These are phyloP conservation scores for Abrostola triplasia DNA, from an alignment of 2,888 invertebrate species.

Conservation along the genomic window DNA sequence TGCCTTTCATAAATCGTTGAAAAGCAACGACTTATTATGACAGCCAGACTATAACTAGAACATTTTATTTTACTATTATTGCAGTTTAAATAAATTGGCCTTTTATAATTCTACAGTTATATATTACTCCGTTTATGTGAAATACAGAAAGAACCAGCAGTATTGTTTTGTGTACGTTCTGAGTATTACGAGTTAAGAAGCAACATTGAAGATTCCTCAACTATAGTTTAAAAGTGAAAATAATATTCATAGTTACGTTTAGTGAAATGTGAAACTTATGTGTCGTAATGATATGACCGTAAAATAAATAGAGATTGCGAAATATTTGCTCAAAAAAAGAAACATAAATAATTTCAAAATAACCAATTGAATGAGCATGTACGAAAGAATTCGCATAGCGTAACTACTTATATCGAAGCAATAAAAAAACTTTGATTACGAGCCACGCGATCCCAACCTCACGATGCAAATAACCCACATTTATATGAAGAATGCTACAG, in stretches of 20 bases:
- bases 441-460: slow-evolving; percentile 71
- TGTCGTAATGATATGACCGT: no score
- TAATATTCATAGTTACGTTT: no score
- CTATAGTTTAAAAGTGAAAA: no score
- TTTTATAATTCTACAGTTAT: background rate
- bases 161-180: background rate
- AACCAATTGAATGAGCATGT: slow-evolving; percentile 20
- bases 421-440: slow-evolving; percentile 54
- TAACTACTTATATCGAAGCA: slow-evolving; percentile 36
- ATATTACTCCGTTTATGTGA: background rate
- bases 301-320: no score
- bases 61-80: slow-evolving; percentile 3
- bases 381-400: slow-evolving; percentile 30
- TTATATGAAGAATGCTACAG: slow-evolving; percentile 70
- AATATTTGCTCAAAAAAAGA: no score
- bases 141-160: background rate
- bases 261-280: no score
- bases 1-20: background rate
- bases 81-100: background rate
- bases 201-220: background rate
- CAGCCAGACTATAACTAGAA: background rate
- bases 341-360: background rate
- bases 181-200: background rate
- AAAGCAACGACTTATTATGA: background rate
- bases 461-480: slow-evolving; percentile 67